A percentile compares a stretch with the other conserved stretches of the same genome.
These are phyloP conservation scores for Atrina japonica DNA, from an alignment of 2,888 invertebrate genomes.

Conservation along the genomic window DNA sequence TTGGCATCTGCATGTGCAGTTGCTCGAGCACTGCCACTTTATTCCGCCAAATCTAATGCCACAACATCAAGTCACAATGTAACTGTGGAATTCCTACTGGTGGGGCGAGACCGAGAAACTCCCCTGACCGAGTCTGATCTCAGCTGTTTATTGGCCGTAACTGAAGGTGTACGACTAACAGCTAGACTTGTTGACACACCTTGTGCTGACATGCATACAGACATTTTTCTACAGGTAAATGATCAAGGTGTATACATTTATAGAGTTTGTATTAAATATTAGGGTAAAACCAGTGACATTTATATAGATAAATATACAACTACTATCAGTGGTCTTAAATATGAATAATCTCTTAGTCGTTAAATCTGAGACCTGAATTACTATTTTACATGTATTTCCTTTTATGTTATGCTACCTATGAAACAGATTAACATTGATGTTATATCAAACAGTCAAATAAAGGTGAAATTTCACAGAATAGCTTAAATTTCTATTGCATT, in stretches of 20 bases:
- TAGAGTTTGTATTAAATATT: no score
- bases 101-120: constrained; percentile 83
- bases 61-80: constrained; percentile 58
- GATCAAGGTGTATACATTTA: no score
- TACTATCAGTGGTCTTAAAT: neutral
- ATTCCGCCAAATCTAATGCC: constrained; percentile 83
- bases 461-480: no score
- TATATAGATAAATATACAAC: neutral
- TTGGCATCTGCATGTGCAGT: constrained; percentile 91
- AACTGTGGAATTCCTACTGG: constrained; percentile 82
- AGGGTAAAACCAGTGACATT: no score
- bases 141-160: constrained; percentile 73
- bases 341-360: no score
- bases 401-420: no score
- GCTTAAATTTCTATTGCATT: no score
- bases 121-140: constrained; percentile 73
- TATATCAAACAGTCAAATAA: no score
- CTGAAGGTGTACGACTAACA: constrained; percentile 85
- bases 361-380: no score
- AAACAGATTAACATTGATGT: no score
- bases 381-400: no score
- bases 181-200: constrained; percentile 93
- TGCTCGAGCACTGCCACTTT: constrained; percentile 90
- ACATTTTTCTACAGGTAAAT: constrained; percentile 87
- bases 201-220: constrained; percentile 91